These are phyloP conservation scores for Hephaestus fuliginosus DNA, from an alignment of 2,797 vertebrate species.

Conservation along the genomic window DNA sequence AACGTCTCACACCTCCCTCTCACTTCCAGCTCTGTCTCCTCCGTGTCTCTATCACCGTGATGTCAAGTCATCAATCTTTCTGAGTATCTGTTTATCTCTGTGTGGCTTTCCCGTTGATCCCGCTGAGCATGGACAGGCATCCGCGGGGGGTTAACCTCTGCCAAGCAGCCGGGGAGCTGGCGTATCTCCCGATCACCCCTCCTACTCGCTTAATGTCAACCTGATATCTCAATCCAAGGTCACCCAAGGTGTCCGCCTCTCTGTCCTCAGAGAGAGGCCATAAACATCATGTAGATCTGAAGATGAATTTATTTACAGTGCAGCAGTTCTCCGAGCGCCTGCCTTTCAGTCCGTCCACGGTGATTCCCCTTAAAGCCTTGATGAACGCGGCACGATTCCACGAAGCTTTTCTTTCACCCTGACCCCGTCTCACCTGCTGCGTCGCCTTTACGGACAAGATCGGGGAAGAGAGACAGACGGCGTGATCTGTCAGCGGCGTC, in stretches of 20 bases:
- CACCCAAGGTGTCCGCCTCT: not conserved
- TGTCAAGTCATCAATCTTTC: conserved; percentile 65
- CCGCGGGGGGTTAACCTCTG: conserved; percentile 42
- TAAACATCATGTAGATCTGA: not conserved
- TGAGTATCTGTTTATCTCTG: conserved; percentile 55
- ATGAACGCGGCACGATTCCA: not conserved
- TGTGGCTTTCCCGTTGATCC: conserved; percentile 50
- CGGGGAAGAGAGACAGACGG: conserved; percentile 46
- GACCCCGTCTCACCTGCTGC: conserved; percentile 28
- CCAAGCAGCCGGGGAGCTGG: conserved; percentile 21
- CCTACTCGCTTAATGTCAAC: not conserved
- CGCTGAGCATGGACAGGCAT: conserved; percentile 27
- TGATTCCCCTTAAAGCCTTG: conserved; percentile 25
- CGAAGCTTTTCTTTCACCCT: conserved; percentile 18
- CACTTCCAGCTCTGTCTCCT: not conserved
- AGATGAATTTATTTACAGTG: conserved; percentile 23
- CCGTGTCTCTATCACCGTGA: conserved; percentile 19
- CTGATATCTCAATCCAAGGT: conserved; percentile 45
- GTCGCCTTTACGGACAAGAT: conserved; percentile 34
- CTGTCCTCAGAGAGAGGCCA: not conserved
- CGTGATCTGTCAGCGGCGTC: conserved; percentile 64
- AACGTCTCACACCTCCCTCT: conserved; percentile 16
- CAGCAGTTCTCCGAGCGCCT: not conserved
- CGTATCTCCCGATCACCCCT: conserved; percentile 3
- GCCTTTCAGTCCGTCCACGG: conserved; percentile 6